Evolutionary conservation across 2,888 invertebrate species (phyloP).

Genomic region (Empis stercorea): DNA sequence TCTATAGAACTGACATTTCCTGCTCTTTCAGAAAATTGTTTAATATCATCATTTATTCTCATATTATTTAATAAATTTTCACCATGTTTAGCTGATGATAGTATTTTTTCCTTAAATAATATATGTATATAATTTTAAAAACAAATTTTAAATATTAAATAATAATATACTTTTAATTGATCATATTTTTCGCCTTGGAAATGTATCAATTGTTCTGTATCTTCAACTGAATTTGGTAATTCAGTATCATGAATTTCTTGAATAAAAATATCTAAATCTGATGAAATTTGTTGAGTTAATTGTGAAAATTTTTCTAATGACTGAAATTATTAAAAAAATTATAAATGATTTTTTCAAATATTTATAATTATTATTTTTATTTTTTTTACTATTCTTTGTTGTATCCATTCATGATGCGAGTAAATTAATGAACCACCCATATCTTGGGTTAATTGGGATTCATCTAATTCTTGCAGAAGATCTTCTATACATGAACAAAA

Average conservation of each 20-base stretch:
- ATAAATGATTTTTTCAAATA: constrained; percentile 4
- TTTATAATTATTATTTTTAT: too few species aligned
- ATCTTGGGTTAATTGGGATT: constrained; percentile 74
- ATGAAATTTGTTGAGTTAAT: constrained; percentile 80
- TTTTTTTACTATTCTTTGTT: constrained; percentile 89
- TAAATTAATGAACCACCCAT: constrained; percentile 81
- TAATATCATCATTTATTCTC: constrained; percentile 42
- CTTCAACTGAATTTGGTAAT: constrained; percentile 86
- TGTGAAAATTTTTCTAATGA: constrained; percentile 90
- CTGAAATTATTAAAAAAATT: constrained; percentile 40
- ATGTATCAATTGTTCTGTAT: constrained; percentile 75
- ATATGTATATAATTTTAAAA: neutral
- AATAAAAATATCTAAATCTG: constrained; percentile 75
- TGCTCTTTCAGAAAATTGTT: constrained; percentile 53
- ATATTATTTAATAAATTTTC: constrained; percentile 70
- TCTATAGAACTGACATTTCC: constrained; percentile 88
- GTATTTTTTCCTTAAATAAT: constrained; percentile 55
- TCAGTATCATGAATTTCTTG: constrained; percentile 80
- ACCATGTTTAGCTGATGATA: constrained; percentile 78
- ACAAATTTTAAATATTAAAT: neutral
- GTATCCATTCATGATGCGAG: constrained; percentile 92
- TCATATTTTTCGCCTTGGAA: constrained; percentile 62
- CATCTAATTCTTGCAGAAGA: constrained; percentile 72
- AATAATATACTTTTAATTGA: constrained; percentile 28
- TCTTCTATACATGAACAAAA: constrained; percentile 77